These are phyloP conservation scores for Brachypodius melanocephalos DNA, from an alignment of 2,113 vertebrate species.

Conservation along the genomic window DNA sequence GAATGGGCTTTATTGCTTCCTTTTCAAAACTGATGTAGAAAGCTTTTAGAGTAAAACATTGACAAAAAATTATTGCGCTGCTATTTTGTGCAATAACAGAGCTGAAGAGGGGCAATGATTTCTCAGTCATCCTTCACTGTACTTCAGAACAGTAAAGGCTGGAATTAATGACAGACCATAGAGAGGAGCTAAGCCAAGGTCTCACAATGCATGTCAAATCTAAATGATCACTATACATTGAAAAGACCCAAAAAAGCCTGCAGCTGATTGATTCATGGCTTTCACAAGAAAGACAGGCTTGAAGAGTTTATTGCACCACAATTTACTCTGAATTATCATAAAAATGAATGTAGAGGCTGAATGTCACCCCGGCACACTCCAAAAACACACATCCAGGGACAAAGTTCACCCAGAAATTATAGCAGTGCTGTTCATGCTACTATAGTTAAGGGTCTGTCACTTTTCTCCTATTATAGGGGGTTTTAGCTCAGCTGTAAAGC, in stretches of 20 bases:
- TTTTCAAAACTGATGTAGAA: conserved; percentile 94
- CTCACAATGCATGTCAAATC: conserved; percentile 92
- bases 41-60: conserved; percentile 98
- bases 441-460: conserved; percentile 50
- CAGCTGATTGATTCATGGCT: conserved; percentile 94
- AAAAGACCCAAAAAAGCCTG: conserved; percentile 81
- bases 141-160: conserved; percentile 90
- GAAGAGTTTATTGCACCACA: conserved; percentile 86
- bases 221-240: conserved; percentile 87
- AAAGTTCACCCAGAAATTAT: conserved; percentile 74
- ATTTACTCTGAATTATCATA: conserved; percentile 86
- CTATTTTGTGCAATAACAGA: conserved; percentile 94
- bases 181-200: conserved; percentile 86
- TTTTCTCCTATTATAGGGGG: conserved; percentile 36
- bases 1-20: conserved; percentile 99
- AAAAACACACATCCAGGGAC: conserved; percentile 76
- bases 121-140: conserved; percentile 95
- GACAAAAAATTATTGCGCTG: conserved; percentile 93
- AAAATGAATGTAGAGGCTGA: conserved; percentile 80
- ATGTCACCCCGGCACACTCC: conserved; percentile 78
- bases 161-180: conserved; percentile 89
- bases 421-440: conserved; percentile 29
- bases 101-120: conserved; percentile 90
- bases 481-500: conserved; percentile 49
- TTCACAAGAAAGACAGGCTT: conserved; percentile 85